Base-by-base conservation (phyloP, 64 coral and sea anemone species). In the Orbicella faveolata region DNA sequence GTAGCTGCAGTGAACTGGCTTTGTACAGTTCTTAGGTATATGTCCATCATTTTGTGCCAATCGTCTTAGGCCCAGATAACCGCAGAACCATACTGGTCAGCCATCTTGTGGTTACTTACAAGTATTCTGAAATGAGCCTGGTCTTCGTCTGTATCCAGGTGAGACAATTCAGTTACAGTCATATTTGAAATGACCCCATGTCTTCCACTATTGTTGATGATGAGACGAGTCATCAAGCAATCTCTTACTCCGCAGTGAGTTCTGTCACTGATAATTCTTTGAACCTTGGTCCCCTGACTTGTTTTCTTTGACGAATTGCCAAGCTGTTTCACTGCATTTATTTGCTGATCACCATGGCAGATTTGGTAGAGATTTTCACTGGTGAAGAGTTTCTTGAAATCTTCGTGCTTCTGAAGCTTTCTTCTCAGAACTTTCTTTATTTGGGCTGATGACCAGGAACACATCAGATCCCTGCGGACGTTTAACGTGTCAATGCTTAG, bases 131-230 rank as follows among this genome's bases (percentile, higher is more conserved):
- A 92, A 77, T 83, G 81, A 68, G 72, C 83, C 63, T 73, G 80
- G 90, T 92, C 83, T 57, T 92, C 83, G 64, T 87, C 90, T 54
- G 73, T 79, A 77, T 63, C 90, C 52, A 21, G 55, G 75, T 93
- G 59, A 81, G 75, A 82, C 57, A 88, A 93, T 78, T 93, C 78
- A 80, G 75, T 18, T 64, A 93, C 84, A 34, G 90, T 92, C 83
- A 92, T 92, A 51, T 94, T 89, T 84, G 87, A 55, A 55, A 81
- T 79, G 19, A 94, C 70, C 34, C 92, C 92, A 86, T 80, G 86
- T 82, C 92, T 72, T 76, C 92, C 87, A 83, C 55, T 83, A 53
- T 93, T 93, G 70, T 93, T 86, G 51, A 93, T 93, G 53, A 87
- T 34, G 35, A 88, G 75, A 79, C 85, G 84, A 80, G 91, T 93